Conservation (phyloP, 2,888 invertebrate species). For the Vesta saturnalis region DNA sequence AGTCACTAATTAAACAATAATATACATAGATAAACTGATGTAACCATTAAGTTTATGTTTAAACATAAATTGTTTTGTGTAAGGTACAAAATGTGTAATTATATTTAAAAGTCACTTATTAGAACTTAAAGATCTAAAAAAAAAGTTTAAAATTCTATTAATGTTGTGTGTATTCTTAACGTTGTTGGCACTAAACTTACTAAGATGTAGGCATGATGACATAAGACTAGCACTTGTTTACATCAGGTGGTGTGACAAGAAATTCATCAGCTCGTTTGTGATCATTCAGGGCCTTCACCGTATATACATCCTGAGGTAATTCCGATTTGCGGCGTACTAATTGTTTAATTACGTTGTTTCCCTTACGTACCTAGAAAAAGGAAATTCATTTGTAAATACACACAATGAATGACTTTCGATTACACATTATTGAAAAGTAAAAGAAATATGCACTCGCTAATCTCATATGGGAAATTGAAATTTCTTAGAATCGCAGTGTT, state of each 20-base stretch:
- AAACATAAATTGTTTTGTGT: background rate
- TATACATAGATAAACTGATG: no score
- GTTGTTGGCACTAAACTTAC: constrained; percentile 58
- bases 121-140: background rate
- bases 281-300: constrained; percentile 89
- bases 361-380: constrained; percentile 66
- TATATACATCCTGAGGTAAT: constrained; percentile 91
- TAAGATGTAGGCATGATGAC: constrained; percentile 46
- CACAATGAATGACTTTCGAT: background rate
- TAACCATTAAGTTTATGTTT: constrained; percentile 3
- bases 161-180: constrained; percentile 30
- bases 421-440: no score
- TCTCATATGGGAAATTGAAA: no score
- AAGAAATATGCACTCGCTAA: no score
- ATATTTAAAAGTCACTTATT: background rate
- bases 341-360: constrained; percentile 83
- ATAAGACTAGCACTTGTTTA: constrained; percentile 83
- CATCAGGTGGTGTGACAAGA: constrained; percentile 86
- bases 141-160: constrained; percentile 6
- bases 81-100: background rate
- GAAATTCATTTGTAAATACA: background rate
- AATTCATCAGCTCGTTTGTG: constrained; percentile 94
- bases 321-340: constrained; percentile 94
- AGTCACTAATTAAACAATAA: no score
- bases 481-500: no score